Percentiles rank a stretch among this genome's conserved stretches.
phyloP scores from a whole-genome alignment of 2,888 invertebrate genomes.

The Ophion ellenae region DNA sequence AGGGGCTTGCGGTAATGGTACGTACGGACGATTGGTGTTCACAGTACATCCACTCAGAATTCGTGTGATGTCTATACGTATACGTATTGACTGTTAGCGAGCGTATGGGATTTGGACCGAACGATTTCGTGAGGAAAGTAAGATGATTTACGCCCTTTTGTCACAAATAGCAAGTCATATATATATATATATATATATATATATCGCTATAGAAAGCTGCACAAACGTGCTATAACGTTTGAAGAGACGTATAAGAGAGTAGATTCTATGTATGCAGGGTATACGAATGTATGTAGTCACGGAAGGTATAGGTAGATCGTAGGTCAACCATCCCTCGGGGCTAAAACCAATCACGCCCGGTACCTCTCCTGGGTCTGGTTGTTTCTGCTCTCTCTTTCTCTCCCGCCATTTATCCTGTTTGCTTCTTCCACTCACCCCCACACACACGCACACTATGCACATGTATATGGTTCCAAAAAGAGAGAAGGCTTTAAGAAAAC shows the following conservation, averaged over 20 bases:
- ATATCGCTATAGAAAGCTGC: background rate
- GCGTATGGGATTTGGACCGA: background rate
- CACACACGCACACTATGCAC: too few relatives aligned
- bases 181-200: background rate
- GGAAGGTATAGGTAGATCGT: slow-evolving; percentile 53
- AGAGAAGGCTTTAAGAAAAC: slow-evolving; percentile 67
- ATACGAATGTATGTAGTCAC: slow-evolving; percentile 35
- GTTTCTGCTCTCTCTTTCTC: slow-evolving; percentile 62
- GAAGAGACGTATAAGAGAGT: slow-evolving; percentile 25
- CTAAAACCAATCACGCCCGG: slow-evolving; percentile 71
- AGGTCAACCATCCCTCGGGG: slow-evolving; percentile 69
- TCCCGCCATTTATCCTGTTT: slow-evolving; percentile 35
- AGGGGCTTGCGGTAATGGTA: slow-evolving; percentile 35
- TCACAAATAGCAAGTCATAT: background rate
- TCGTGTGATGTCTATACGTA: background rate
- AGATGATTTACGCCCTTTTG: background rate
- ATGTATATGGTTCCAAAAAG: slow-evolving; percentile 6
- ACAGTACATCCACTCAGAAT: background rate
- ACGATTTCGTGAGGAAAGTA: background rate
- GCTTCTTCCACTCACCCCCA: slow-evolving; percentile 12
- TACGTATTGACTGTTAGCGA: background rate
- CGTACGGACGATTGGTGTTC: slow-evolving; percentile 10
- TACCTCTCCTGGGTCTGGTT: slow-evolving; percentile 66
- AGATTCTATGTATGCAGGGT: slow-evolving; percentile 1
- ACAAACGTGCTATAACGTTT: slow-evolving; percentile 20